Evolutionary conservation across 2,797 vertebrate genomes (phyloP).

Genomic region (Scarus forsteni): DNA sequence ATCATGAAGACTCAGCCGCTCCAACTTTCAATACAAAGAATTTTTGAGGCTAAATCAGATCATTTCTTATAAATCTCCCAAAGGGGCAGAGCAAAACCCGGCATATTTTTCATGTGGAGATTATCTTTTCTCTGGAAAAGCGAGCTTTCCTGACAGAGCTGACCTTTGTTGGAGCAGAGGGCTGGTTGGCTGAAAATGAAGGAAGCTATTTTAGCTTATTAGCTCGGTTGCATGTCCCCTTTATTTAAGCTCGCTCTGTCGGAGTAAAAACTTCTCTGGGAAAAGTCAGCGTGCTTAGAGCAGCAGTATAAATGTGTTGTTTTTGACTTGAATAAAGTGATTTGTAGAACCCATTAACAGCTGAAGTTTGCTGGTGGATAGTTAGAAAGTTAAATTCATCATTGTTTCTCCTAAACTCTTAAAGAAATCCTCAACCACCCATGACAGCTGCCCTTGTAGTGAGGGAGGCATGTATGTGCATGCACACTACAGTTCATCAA

Average conservation of each 20-base stretch:
- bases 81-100: constrained; percentile 5
- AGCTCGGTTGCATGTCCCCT: background rate
- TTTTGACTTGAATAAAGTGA: background rate
- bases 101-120: background rate
- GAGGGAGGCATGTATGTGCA: no score
- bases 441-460: no score
- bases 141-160: background rate
- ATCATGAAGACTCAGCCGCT: background rate
- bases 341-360: background rate
- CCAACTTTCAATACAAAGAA: constrained; percentile 2
- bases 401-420: no score
- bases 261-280: background rate
- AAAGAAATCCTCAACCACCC: no score
- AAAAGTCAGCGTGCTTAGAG: background rate
- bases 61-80: background rate
- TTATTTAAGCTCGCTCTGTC: background rate
- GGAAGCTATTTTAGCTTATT: background rate
- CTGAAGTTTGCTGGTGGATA: no score
- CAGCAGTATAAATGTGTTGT: background rate
- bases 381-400: no score
- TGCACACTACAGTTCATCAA: no score
- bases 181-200: background rate
- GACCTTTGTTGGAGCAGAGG: constrained; percentile 3
- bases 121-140: background rate
- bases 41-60: constrained; percentile 9